phyloP scores from a whole-genome alignment of 2,797 vertebrate species.

The Macropodus opercularis region DNA sequence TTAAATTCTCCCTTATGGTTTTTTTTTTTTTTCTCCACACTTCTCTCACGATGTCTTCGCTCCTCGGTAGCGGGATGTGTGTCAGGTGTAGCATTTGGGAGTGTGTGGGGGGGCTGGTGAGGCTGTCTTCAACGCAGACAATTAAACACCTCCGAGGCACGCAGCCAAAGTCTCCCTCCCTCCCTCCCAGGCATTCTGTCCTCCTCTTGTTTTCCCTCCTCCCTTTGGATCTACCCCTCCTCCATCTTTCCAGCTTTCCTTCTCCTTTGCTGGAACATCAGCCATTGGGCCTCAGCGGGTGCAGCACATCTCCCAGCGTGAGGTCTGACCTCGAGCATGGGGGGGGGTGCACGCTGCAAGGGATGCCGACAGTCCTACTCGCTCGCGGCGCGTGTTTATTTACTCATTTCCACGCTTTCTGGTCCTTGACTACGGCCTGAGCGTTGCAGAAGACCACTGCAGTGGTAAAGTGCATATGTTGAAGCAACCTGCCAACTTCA shows the following conservation, averaged over 20 bases:
- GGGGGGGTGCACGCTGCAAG: conserved; percentile 29
- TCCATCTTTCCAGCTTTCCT: neutral
- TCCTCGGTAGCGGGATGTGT: conserved; percentile 24
- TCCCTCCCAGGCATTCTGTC: conserved; percentile 35
- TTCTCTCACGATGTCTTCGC: conserved; percentile 20
- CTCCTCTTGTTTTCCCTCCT: conserved; percentile 46
- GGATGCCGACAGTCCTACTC: conserved; percentile 32
- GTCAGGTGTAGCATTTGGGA: conserved; percentile 39
- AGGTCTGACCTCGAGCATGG: no score
- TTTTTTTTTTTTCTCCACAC: neutral
- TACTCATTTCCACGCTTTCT: conserved; percentile 26
- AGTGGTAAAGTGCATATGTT: conserved; percentile 37
- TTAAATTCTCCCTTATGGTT: conserved; percentile 30
- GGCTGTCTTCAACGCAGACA: conserved; percentile 68
- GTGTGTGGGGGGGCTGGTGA: conserved; percentile 38
- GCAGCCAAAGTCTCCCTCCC: conserved; percentile 53
- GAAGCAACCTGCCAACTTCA: conserved; percentile 30
- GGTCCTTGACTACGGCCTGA: neutral
- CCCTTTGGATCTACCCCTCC: neutral
- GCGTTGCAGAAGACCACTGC: neutral
- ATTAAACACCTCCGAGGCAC: conserved; percentile 76
- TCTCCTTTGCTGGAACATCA: conserved; percentile 51
- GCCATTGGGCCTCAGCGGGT: conserved; percentile 51
- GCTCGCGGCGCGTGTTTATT: conserved; percentile 14
- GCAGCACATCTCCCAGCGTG: conserved; percentile 63